phyloP scores from a whole-genome alignment of 2,113 vertebrate species.

The Oostethus manadensis region DNA sequence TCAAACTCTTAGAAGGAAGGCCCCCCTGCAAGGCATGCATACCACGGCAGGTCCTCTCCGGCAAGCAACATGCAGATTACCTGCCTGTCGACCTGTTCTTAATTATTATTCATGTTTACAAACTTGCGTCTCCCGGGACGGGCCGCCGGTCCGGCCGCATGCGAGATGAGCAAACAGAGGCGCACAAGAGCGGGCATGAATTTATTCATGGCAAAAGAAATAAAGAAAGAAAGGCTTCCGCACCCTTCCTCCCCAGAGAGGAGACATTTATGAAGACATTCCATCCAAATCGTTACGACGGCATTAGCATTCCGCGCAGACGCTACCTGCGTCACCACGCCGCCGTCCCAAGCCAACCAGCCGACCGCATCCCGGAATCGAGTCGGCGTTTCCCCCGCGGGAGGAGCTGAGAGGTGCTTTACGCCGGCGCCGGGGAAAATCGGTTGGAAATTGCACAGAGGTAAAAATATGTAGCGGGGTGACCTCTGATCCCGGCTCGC shows the following conservation, averaged over 20 bases:
- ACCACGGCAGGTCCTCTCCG: slow-evolving; percentile 29
- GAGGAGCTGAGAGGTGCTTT: slow-evolving; percentile 41
- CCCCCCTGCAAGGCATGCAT: slow-evolving; percentile 39
- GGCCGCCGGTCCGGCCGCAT: slow-evolving; percentile 55
- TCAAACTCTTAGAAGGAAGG: slow-evolving; percentile 44
- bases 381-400: slow-evolving; percentile 33
- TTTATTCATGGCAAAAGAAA: slow-evolving; percentile 69
- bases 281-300: slow-evolving; percentile 63
- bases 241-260: slow-evolving; percentile 52
- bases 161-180: slow-evolving; percentile 65
- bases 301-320: slow-evolving; percentile 62
- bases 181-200: slow-evolving; percentile 61
- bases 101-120: slow-evolving; percentile 82
- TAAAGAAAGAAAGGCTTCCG: slow-evolving; percentile 11
- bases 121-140: slow-evolving; percentile 70
- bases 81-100: slow-evolving; percentile 67
- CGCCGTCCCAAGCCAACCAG: slow-evolving; percentile 29
- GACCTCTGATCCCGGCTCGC: neutral
- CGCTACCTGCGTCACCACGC: slow-evolving; percentile 53
- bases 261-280: slow-evolving; percentile 75
- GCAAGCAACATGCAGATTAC: slow-evolving; percentile 71
- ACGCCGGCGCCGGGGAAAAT: slow-evolving; percentile 4
- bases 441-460: neutral
- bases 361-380: slow-evolving; percentile 6
- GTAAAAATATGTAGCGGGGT: neutral